Evolutionary conservation across 2,113 vertebrate genomes (phyloP).

Genomic region (Pungitius pungitius): DNA sequence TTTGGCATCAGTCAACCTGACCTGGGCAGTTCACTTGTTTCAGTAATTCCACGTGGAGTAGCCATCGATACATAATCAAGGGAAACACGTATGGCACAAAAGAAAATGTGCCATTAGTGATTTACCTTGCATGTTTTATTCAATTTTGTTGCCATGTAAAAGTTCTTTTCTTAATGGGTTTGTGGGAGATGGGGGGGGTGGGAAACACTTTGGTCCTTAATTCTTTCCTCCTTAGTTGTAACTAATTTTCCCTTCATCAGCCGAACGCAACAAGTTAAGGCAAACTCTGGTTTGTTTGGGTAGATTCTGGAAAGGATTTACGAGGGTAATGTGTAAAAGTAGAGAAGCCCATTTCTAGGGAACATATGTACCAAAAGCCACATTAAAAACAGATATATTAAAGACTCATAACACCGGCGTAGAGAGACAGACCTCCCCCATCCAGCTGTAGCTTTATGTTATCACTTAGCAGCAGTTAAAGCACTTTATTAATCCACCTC

Average conservation of each 20-base stretch:
- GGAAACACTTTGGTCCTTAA: not conserved
- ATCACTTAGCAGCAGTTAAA: conserved; percentile 46
- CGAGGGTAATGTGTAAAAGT: not conserved
- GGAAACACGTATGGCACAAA: not conserved
- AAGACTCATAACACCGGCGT: not conserved
- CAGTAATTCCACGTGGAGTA: conserved; percentile 16
- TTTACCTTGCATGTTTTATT: not conserved
- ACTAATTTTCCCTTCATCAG: not conserved
- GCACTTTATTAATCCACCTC: conserved; percentile 51
- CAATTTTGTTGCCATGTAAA: not conserved
- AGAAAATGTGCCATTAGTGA: not conserved
- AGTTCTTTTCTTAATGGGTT: conserved; percentile 18
- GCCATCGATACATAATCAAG: not conserved
- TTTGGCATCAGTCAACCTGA: conserved; percentile 44
- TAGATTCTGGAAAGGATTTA: conserved; percentile 19
- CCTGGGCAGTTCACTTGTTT: conserved; percentile 35
- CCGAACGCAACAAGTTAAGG: conserved; percentile 26
- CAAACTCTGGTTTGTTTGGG: conserved; percentile 8
- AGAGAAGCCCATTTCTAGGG: not conserved
- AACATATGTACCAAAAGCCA: not conserved
- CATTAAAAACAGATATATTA: conserved; percentile 18
- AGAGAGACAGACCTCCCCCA: conserved; percentile 23
- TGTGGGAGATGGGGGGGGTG: too few species aligned
- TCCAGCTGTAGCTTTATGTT: conserved; percentile 40
- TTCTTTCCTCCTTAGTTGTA: conserved; percentile 9